phyloP scores from a whole-genome alignment of 1,140 invertebrate species.

The Pogonomyrmex californicus region DNA sequence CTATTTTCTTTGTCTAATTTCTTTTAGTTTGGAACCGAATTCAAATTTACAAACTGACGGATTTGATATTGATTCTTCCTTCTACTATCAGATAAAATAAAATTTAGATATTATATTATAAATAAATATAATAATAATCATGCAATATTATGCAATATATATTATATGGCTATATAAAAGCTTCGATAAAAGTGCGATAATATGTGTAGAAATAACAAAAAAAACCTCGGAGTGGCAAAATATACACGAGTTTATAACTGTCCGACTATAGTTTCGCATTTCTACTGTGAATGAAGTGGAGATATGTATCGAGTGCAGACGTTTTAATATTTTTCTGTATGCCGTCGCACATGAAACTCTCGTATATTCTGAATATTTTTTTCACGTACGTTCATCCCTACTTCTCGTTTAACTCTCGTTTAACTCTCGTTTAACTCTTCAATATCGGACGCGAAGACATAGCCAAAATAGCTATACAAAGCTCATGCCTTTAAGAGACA shows the following conservation, averaged over 20 bases:
- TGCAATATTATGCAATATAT: background rate
- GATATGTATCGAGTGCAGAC: background rate
- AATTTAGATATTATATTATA: too few species aligned
- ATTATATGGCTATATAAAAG: too few species aligned
- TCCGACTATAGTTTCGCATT: slow-evolving; percentile 39
- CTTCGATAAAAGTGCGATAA: background rate
- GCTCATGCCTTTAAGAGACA: background rate
- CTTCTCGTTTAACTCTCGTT: background rate
- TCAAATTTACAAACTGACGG: too few species aligned
- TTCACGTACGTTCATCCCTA: background rate
- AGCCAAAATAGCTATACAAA: background rate
- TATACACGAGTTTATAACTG: background rate
- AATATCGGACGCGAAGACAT: background rate
- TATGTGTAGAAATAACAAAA: background rate
- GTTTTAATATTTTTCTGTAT: background rate
- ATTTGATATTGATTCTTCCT: too few species aligned
- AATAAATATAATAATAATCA: background rate
- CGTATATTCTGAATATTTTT: background rate
- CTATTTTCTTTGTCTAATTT: too few species aligned
- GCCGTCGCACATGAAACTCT: background rate
- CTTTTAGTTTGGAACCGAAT: too few species aligned
- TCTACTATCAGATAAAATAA: too few species aligned
- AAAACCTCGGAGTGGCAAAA: background rate
- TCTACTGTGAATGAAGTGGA: slow-evolving; percentile 25
- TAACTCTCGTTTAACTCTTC: background rate